Percentiles rank a stretch among this genome's conserved stretches.
These are phyloP conservation scores for Morpho helenor DNA, from an alignment of 2,888 invertebrate species.

Conservation along the genomic window DNA sequence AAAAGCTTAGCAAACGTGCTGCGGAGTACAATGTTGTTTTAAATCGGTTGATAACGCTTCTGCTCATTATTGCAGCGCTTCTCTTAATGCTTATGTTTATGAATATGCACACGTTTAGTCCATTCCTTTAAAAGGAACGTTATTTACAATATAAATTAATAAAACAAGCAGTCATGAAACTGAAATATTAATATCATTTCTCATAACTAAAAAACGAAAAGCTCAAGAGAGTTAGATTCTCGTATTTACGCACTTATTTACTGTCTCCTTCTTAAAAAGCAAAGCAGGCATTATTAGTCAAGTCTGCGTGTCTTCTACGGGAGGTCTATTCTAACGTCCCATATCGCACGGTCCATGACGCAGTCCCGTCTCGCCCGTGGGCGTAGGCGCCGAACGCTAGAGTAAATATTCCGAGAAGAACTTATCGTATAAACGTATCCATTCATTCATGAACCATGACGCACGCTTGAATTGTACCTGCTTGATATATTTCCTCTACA, in stretches of 20 bases:
- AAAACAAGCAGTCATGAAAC: background rate
- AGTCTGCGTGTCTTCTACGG: slow-evolving; percentile 18
- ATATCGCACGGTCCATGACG: slow-evolving; percentile 18
- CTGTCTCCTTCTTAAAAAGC: slow-evolving; percentile 8
- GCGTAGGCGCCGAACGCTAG: slow-evolving; percentile 53
- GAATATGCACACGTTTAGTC: no score
- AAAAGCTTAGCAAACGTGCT: no score
- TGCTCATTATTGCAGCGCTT: no score
- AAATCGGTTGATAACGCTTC: no score
- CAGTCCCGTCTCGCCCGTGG: slow-evolving; percentile 35
- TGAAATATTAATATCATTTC: background rate
- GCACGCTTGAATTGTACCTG: slow-evolving; percentile 34
- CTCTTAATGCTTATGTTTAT: no score
- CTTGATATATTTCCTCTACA: slow-evolving; percentile 31
- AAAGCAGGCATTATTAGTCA: slow-evolving; percentile 9
- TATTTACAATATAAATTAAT: no score
- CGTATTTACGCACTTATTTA: slow-evolving; percentile 10
- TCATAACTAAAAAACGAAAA: background rate
- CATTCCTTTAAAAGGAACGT: no score
- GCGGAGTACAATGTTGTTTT: no score
- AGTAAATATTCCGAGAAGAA: slow-evolving; percentile 66
- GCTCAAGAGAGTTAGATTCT: background rate
- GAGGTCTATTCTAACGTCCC: slow-evolving; percentile 19
- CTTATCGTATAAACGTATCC: slow-evolving; percentile 55
- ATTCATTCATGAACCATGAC: slow-evolving; percentile 61